A percentile compares a stretch with the other conserved stretches of the same genome.
Conservation (phyloP, 1,140 invertebrate genomes). For the Diachasma alloeum region DNA sequence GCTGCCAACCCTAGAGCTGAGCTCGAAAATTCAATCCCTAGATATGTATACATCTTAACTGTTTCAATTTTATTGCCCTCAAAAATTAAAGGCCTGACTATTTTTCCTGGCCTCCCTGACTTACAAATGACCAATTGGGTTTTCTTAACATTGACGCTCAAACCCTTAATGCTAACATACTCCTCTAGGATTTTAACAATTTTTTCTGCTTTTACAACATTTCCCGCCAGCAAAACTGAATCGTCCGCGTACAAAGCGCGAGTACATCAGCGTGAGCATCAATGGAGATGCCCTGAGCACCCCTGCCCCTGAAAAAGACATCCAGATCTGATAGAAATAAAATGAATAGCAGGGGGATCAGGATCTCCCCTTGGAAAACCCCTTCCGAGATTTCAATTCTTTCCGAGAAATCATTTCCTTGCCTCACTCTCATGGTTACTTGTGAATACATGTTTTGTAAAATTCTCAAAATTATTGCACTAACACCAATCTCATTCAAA, state of each 20-base stretch:
- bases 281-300: conserved; percentile 9
- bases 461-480: conserved; percentile 33
- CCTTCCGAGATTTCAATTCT: conserved; percentile 32
- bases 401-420: neutral
- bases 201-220: conserved; percentile 9
- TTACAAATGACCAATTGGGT: conserved; percentile 42
- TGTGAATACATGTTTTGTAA: conserved; percentile 32
- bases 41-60: conserved; percentile 1
- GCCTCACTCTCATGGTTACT: conserved; percentile 18
- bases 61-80: neutral
- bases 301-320: conserved; percentile 7
- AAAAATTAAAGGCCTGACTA: neutral
- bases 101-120: conserved; percentile 6
- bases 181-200: conserved; percentile 11
- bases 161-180: conserved; percentile 31
- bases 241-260: conserved; percentile 28
- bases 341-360: conserved; percentile 25
- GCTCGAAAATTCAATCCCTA: neutral
- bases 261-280: conserved; percentile 15
- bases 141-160: conserved; percentile 38
- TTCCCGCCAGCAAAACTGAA: conserved; percentile 13
- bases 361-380: conserved; percentile 27
- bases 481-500: conserved; percentile 29
- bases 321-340: conserved; percentile 36
- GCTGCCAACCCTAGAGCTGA: neutral